Evolutionary conservation across 1,140 invertebrate species (phyloP).

Genomic region (Bombus huntii): DNA sequence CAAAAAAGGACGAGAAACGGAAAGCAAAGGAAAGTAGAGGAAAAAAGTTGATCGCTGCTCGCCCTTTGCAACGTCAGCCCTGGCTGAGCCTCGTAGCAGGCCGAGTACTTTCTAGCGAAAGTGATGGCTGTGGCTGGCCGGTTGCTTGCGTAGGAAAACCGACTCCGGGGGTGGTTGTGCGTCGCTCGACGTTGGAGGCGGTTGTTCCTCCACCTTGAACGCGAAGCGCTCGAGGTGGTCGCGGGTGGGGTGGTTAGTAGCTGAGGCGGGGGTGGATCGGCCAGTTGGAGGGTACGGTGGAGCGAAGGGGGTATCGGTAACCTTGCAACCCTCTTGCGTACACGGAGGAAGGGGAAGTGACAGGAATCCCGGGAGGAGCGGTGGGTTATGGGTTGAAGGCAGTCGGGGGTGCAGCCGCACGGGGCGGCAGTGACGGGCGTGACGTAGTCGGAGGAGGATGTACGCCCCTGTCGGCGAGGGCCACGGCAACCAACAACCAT

Average conservation of each 20-base stretch:
- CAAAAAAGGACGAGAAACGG: neutral
- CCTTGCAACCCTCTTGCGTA: conserved; percentile 79
- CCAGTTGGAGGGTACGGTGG: conserved; percentile 32
- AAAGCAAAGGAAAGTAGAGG: neutral
- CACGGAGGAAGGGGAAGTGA: conserved; percentile 75
- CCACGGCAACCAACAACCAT: conserved; percentile 79
- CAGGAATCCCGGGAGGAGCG: conserved; percentile 72
- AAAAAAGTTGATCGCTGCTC: conserved; percentile 61
- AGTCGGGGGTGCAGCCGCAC: conserved; percentile 71
- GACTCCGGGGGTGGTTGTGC: conserved; percentile 38
- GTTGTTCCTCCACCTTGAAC: conserved; percentile 48
- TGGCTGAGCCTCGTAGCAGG: conserved; percentile 55
- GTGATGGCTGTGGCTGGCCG: conserved; percentile 74
- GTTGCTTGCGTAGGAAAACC: conserved; percentile 67
- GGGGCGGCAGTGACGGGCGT: conserved; percentile 80
- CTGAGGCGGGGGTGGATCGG: conserved; percentile 51
- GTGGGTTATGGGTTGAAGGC: conserved; percentile 68
- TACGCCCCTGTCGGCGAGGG: conserved; percentile 80
- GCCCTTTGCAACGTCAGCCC: conserved; percentile 78
- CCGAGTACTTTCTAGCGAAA: conserved; percentile 76
- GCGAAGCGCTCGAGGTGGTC: conserved; percentile 27
- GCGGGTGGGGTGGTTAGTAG: conserved; percentile 38
- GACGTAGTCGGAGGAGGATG: conserved; percentile 82
- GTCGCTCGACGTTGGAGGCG: conserved; percentile 40
- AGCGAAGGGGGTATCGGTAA: conserved; percentile 69